These are phyloP conservation scores for Semotilus atromaculatus DNA, from an alignment of 2,797 vertebrate genomes.

Conservation along the genomic window DNA sequence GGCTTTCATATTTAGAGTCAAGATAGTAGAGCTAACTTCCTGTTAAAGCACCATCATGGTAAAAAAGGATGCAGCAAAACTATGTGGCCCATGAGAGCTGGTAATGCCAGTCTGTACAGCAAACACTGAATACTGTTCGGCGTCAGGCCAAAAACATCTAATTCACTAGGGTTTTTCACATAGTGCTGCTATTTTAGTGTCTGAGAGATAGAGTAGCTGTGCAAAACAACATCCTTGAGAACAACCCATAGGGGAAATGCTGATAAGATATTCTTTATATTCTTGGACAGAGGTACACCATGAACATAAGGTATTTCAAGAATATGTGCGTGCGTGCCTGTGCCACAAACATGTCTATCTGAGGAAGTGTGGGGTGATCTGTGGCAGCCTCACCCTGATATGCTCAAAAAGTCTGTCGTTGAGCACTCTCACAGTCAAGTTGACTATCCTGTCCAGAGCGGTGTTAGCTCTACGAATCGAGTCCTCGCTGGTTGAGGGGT, in stretches of 20 bases:
- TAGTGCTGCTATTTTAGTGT: constrained; percentile 56
- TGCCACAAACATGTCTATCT: constrained; percentile 1
- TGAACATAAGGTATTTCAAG: constrained; percentile 30
- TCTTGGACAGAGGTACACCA: constrained; percentile 54
- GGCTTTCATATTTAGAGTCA: constrained; percentile 52
- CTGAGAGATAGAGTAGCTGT: constrained; percentile 36
- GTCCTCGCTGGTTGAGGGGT: constrained; percentile 79
- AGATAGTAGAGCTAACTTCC: constrained; percentile 55
- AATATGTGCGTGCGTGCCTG: constrained; percentile 32
- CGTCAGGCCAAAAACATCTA: constrained; percentile 53
- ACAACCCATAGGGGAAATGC: constrained; percentile 58
- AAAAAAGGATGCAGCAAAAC: constrained; percentile 48
- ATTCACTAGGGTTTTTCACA: constrained; percentile 59
- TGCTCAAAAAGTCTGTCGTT: constrained; percentile 82
- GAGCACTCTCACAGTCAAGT: constrained; percentile 81
- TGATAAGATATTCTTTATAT: constrained; percentile 67
- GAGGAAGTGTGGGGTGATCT: constrained; percentile 25
- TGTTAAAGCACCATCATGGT: constrained; percentile 49
- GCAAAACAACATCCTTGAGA: constrained; percentile 62
- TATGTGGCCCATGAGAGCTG: constrained; percentile 48
- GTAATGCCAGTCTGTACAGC: constrained; percentile 50
- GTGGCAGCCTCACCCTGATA: constrained; percentile 79
- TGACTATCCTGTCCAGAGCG: constrained; percentile 81
- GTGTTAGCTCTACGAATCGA: constrained; percentile 77
- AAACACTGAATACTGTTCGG: constrained; percentile 43